phyloP scores from a whole-genome alignment of 2,113 vertebrate genomes.

The Alethe diademata region DNA sequence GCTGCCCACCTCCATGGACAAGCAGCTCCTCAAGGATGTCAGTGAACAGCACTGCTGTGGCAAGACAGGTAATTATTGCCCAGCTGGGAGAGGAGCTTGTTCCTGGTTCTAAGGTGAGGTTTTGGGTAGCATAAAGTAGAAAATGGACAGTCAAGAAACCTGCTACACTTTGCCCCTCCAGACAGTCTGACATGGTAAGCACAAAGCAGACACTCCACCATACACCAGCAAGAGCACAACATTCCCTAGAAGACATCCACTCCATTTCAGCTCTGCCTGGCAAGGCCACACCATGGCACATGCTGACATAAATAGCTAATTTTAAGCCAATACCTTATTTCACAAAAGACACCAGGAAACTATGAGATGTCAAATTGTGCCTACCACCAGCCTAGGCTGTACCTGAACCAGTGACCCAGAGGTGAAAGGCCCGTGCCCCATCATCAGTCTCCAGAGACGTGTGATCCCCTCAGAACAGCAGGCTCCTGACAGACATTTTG shows the following conservation, averaged over 20 bases:
- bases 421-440: conserved; percentile 25
- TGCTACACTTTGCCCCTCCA: background rate
- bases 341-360: background rate
- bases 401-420: conserved; percentile 65
- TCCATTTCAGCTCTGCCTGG: background rate
- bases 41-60: background rate
- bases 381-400: conserved; percentile 11
- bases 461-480: background rate
- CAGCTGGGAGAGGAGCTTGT: background rate
- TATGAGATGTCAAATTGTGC: background rate
- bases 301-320: background rate
- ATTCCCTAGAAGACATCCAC: background rate
- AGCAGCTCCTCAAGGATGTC: background rate
- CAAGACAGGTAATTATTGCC: background rate
- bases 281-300: background rate
- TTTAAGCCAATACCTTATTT: background rate
- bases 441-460: conserved; percentile 19
- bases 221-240: background rate
- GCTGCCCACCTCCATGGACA: background rate
- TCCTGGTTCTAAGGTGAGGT: background rate
- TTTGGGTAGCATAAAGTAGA: background rate
- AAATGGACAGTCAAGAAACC: background rate
- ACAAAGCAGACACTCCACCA: background rate
- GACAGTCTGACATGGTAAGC: background rate
- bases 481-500: background rate